Conservation (phyloP, 2,888 invertebrate species). For the Rhagophthalmus giganteus region DNA sequence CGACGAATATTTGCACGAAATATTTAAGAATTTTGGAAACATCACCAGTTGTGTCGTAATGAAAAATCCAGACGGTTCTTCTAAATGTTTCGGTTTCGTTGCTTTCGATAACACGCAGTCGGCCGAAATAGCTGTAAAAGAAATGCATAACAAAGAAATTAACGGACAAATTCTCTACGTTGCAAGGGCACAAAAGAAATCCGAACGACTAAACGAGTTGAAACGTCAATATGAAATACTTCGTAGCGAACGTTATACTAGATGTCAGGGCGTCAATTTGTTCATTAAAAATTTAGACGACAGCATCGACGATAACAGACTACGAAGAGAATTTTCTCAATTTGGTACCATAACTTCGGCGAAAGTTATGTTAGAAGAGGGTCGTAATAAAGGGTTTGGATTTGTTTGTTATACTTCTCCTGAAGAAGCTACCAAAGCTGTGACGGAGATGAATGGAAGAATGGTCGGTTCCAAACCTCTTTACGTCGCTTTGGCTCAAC, state of each 20-base stretch:
- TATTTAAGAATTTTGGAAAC: slow-evolving; percentile 90
- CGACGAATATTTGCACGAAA: slow-evolving; percentile 83
- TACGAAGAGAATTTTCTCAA: slow-evolving; percentile 65
- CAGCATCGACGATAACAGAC: slow-evolving; percentile 66
- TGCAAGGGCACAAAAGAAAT: slow-evolving; percentile 97
- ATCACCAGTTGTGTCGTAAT: slow-evolving; percentile 92
- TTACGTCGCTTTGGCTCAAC: slow-evolving; percentile 72
- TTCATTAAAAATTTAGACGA: slow-evolving; percentile 76
- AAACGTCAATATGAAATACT: slow-evolving; percentile 94
- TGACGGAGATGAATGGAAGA: slow-evolving; percentile 72
- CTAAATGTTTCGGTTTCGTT: slow-evolving; percentile 99
- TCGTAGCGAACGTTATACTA: slow-evolving; percentile 84
- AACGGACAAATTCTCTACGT: slow-evolving; percentile 82
- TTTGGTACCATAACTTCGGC: slow-evolving; percentile 73
- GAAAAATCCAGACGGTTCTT: slow-evolving; percentile 86
- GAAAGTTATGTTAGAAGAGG: slow-evolving; percentile 65
- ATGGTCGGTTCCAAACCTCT: slow-evolving; percentile 71
- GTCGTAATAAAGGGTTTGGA: slow-evolving; percentile 62
- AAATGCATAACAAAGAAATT: slow-evolving; percentile 86
- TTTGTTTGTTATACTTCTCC: slow-evolving; percentile 73
- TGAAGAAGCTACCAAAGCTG: slow-evolving; percentile 72
- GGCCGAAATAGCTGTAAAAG: slow-evolving; percentile 90
- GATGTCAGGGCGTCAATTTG: slow-evolving; percentile 68
- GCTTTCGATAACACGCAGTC: slow-evolving; percentile 95
- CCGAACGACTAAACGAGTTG: slow-evolving; percentile 93